A percentile compares a stretch with the other conserved stretches of the same genome.
Evolutionary conservation across 1,140 invertebrate species (phyloP).

Genomic region (Aporrectodea caliginosa): DNA sequence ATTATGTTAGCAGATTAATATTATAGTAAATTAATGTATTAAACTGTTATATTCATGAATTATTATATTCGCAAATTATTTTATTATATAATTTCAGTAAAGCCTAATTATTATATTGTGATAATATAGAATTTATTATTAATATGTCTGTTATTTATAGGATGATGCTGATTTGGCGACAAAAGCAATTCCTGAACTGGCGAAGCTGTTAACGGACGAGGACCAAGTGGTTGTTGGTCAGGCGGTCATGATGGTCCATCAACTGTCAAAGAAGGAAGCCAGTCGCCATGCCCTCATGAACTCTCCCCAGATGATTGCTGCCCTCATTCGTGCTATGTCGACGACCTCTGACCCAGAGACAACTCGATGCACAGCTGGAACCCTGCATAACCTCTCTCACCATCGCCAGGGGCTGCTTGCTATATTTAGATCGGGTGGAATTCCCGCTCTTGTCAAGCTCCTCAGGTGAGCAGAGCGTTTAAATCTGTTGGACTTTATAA

Average conservation of each 20-base stretch:
- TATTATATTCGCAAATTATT: too few species aligned
- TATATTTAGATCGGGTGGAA: slow-evolving; percentile 98
- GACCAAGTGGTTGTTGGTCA: slow-evolving; percentile 86
- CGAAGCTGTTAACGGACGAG: slow-evolving; percentile 96
- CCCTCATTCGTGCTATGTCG: slow-evolving; percentile 85
- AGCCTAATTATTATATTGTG: too few species aligned
- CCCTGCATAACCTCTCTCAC: slow-evolving; percentile 94
- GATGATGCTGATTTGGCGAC: slow-evolving; percentile 97
- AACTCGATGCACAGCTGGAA: slow-evolving; percentile 68
- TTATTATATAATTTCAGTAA: too few species aligned
- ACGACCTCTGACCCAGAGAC: slow-evolving; percentile 47
- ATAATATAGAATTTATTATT: too few species aligned
- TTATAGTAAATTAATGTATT: too few species aligned
- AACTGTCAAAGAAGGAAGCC: slow-evolving; percentile 96
- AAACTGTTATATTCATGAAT: too few species aligned
- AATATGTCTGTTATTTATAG: too few species aligned
- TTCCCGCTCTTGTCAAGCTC: slow-evolving; percentile 92
- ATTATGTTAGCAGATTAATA: too few species aligned
- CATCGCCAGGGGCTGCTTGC: slow-evolving; percentile 92
- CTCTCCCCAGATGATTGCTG: slow-evolving; percentile 90
- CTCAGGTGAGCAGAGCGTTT: slow-evolving; percentile 62
- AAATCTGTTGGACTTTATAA: too few species aligned
- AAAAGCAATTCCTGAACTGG: slow-evolving; percentile 93
- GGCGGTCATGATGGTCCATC: slow-evolving; percentile 98
- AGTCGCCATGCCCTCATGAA: slow-evolving; percentile 98